These are phyloP conservation scores for Polydrusus cervinus DNA, from an alignment of 2,888 invertebrate genomes.

Conservation along the genomic window DNA sequence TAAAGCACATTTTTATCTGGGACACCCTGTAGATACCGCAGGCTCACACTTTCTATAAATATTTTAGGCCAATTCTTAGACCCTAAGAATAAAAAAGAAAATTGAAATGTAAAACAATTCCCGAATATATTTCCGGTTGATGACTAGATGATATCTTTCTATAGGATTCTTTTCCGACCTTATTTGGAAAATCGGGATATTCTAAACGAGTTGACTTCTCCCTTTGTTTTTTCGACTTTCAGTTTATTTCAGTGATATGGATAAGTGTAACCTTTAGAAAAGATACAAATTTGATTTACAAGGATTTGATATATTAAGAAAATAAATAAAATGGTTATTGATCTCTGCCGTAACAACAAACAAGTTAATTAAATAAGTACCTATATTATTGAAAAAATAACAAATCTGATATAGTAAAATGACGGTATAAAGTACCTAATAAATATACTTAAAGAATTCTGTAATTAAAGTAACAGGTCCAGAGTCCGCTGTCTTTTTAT, in stretches of 20 bases:
- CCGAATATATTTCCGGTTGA: slow-evolving; percentile 20
- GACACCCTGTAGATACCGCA: background rate
- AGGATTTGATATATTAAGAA: background rate
- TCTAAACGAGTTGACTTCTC: slow-evolving; percentile 12
- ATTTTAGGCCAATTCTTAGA: background rate
- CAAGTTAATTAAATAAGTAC: too few relatives aligned
- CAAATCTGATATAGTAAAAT: too few relatives aligned
- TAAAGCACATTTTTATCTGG: too few relatives aligned
- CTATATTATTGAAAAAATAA: too few relatives aligned
- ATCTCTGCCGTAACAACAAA: too few relatives aligned
- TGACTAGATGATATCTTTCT: slow-evolving; percentile 20
- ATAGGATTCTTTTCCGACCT: slow-evolving; percentile 9
- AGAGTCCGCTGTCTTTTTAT: too few relatives aligned
- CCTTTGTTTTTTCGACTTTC: background rate
- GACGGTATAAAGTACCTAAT: too few relatives aligned
- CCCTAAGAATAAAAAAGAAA: slow-evolving; percentile 13
- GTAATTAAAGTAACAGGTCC: too few relatives aligned
- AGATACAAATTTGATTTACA: background rate
- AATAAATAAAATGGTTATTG: background rate
- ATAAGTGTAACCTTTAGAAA: slow-evolving; percentile 1
- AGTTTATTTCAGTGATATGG: background rate
- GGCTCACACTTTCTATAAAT: background rate
- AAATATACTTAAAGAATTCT: too few relatives aligned
- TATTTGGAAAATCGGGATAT: slow-evolving; percentile 8
- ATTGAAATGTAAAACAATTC: slow-evolving; percentile 25